Evolutionary conservation across 2,797 vertebrate species (phyloP).

Genomic region (Cynodonichthys magdalenae): DNA sequence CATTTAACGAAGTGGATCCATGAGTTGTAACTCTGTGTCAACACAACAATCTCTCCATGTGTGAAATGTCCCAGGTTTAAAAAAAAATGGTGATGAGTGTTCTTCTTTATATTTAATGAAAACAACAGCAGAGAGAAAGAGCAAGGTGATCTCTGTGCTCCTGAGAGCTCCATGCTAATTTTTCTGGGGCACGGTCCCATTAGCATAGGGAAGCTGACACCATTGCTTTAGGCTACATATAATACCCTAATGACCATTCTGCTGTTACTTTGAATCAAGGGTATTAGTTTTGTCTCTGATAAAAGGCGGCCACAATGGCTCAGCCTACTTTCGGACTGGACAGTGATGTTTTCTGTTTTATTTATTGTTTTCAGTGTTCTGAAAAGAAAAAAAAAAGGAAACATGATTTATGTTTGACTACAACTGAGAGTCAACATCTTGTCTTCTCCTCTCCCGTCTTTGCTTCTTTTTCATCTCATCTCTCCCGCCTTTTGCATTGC

Average conservation of each 20-base stretch:
- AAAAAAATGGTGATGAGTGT: slow-evolving; percentile 40
- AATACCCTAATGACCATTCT: slow-evolving; percentile 90
- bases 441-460: slow-evolving; percentile 33
- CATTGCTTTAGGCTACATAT: slow-evolving; percentile 87
- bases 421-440: slow-evolving; percentile 54
- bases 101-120: slow-evolving; percentile 66
- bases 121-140: slow-evolving; percentile 79
- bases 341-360: slow-evolving; percentile 12
- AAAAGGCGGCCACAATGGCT: slow-evolving; percentile 82
- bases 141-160: slow-evolving; percentile 89
- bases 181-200: slow-evolving; percentile 91
- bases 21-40: neutral
- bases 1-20: neutral
- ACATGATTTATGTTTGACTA: slow-evolving; percentile 71
- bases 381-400: slow-evolving; percentile 23
- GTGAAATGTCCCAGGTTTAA: slow-evolving; percentile 35
- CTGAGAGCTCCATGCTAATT: slow-evolving; percentile 91
- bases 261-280: slow-evolving; percentile 75
- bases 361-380: slow-evolving; percentile 25
- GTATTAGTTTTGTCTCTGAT: slow-evolving; percentile 70
- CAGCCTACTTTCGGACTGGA: slow-evolving; percentile 82
- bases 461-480: slow-evolving; percentile 27
- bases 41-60: neutral
- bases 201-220: slow-evolving; percentile 92
- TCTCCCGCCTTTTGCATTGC: slow-evolving; percentile 28